Evolutionary conservation across 2,113 vertebrate genomes (phyloP), one percentile per base, ranked within the genome.

Genomic region (Sprattus sprattus): DNA sequence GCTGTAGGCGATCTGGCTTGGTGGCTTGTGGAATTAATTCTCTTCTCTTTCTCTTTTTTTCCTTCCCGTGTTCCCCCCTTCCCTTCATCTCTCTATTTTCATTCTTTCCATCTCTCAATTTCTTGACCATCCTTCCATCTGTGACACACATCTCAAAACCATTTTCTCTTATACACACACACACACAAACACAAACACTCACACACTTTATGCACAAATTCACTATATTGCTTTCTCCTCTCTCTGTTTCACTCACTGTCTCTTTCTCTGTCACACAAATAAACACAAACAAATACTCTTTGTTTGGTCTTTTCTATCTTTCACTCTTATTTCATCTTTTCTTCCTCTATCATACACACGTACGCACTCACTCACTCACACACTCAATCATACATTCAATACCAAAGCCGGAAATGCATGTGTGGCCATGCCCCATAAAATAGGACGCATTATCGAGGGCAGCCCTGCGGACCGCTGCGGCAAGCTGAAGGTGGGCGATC

Each of bases 361-460:
- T 44, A 75, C 49, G 78, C 78, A 45, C 20, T 60, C 84, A 82
- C 45, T 15, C 52, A 86, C 52, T 85, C 52, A 86, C 52, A 67
- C 85, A 84, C 67, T 84, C 88, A 86, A 86, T 91, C 94, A 95
- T 92, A 7, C 49, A 89, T 92, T 89, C 84, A 86, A 95, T 95
- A 94, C 93, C 93, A 97, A 97, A 99, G 97, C 97, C 91, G 98
- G 98, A 93, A 99, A 99, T 95, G 95, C 97, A 93, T 99, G 98
- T 96, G 98, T 98, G 96, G 97, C 97, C 95, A 99, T 99, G 98
- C 98, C 98, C 94, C 98, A 99, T 97, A 99, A 99, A 98, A 99
- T 99, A 97, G 98, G 98, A 89, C 98, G 98, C 92, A 99, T 99
- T 95, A 99, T 99, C 92, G 98, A 99, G 93, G 97, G 97, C 90